Evolutionary conservation across 2,113 vertebrate species (phyloP), one percentile per base, ranked within the genome.

Genomic region (Ciconia boyciana): DNA sequence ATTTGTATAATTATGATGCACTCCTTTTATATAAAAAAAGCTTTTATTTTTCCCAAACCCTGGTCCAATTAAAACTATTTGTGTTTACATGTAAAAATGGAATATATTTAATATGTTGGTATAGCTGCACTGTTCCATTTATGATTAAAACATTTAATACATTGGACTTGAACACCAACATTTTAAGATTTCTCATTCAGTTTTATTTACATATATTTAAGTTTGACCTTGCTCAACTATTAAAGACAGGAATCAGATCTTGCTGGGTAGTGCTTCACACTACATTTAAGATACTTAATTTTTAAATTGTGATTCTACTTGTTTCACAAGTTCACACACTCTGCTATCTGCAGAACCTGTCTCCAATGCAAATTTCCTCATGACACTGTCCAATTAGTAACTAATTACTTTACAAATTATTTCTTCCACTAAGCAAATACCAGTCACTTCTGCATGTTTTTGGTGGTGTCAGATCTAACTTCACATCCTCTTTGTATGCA

Each of bases 201-300:
- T 94, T 97, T 66, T 97, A 94, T 95, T 94, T 97, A 97, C 88
- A 96, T 25, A 31, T 83, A 89, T 58, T 89, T 64, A 95, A 24
- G 41, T 92, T 43, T 87, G 83, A 87, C 60, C 46, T 87, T 77
- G 74, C 70, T 82, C 34, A 85, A 11, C 66, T 94, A 62, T 55
- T 79, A 46, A 87, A 94, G 80, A 91, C 75, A 89, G 85, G 68
- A 61, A 61, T 31, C 84, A 61, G 69, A 60, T 68, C 70, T 77
- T 52, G 26, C 58, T 55, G 52, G 52, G 69, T 52, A 91, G 69
- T 78, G 70, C 34, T 78, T 93, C 20, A 43, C 52, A 81, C 83
- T 61, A 70, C 64, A 16, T 26, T 68, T 44, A 32, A 80, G 24
- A 76, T 43, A 34, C 2, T 78, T 20, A 10, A 1, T 51, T 61